Evolutionary conservation across 2,888 invertebrate genomes (phyloP).

Genomic region (Hydrotaea cyrtoneurina): DNA sequence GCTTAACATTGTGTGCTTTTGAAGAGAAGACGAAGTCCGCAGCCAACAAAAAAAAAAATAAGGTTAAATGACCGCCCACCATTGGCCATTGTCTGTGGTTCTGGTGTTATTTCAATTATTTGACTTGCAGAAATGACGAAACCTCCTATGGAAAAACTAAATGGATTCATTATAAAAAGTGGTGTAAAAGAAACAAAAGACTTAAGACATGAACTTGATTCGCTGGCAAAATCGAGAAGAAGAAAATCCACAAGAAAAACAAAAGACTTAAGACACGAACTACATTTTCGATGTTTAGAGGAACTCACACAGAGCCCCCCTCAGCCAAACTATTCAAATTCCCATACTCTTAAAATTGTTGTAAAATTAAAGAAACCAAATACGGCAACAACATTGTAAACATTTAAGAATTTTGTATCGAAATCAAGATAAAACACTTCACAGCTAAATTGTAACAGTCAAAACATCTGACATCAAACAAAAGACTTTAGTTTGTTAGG

Average conservation of each 20-base stretch:
- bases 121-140: background rate
- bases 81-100: conserved; percentile 32
- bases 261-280: background rate
- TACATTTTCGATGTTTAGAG: background rate
- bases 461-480: background rate
- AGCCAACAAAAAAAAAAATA: conserved; percentile 3
- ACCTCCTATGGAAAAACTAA: background rate
- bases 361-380: background rate
- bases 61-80: conserved; percentile 70
- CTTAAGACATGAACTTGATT: conserved; percentile 13
- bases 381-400: background rate
- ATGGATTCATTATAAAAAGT: background rate
- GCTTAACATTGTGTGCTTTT: background rate
- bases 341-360: background rate
- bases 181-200: background rate
- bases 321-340: too few species aligned
- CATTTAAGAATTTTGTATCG: background rate
- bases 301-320: too few species aligned
- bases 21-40: too few species aligned
- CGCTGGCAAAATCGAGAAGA: background rate
- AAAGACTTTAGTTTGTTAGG: conserved; percentile 12
- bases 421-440: background rate
- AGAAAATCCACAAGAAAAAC: background rate
- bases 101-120: background rate
- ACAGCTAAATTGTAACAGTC: conserved; percentile 1